Base-by-base conservation (phyloP, 2,888 invertebrate genomes). In the Noctua fimbriata region DNA sequence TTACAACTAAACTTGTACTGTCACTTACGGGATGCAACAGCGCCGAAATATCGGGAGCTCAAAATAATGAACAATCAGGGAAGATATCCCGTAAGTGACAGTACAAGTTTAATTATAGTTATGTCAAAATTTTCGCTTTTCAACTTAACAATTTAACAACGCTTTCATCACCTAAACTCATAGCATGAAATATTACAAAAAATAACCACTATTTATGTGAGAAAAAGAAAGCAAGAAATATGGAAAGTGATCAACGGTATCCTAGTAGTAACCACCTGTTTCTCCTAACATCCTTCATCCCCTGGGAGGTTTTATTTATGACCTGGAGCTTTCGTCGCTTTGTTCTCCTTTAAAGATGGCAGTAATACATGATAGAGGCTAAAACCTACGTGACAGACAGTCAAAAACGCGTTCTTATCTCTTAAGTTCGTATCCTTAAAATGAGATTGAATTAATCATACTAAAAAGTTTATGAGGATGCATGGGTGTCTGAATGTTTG, bases 201-300 rank as follows among this genome's bases (percentile, higher is more conserved):
- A 16, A 16, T 2, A 28, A 28, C 28, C 2, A 24, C 18, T 9
- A 47, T 14, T 2, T 49, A 36, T 6, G 9, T 5, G 3, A 55
- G 3, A 24, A 52, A 6, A n/a, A 24, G 12, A 78, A 44, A 47
- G 6, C 58, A 76, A 76, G 36, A 73, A 70, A 81, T 47, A 69
- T 84, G 49, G n/a, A 41, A 76, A 63, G 60, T 67, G 73, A 73
- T 81, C 72, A 76, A 60, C 65, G 4, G 60, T 28, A 32, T 32
- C 12, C 58, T 10, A n/a, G 65, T 65, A 32, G n/a, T 66, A 55
- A 76, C 76, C 76, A 84, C 83, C 81, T 85, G 85, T 77, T 85
- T 58, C 77, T 81, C 60, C 16, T 3, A 83, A 73, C 80, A 85
- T 77, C 9, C 1, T 69, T 73, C 60, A 85, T 49, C 71, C 47